These are phyloP conservation scores for Pangasius sanitwongsei DNA, from an alignment of 2,797 vertebrate species.

Conservation along the genomic window DNA sequence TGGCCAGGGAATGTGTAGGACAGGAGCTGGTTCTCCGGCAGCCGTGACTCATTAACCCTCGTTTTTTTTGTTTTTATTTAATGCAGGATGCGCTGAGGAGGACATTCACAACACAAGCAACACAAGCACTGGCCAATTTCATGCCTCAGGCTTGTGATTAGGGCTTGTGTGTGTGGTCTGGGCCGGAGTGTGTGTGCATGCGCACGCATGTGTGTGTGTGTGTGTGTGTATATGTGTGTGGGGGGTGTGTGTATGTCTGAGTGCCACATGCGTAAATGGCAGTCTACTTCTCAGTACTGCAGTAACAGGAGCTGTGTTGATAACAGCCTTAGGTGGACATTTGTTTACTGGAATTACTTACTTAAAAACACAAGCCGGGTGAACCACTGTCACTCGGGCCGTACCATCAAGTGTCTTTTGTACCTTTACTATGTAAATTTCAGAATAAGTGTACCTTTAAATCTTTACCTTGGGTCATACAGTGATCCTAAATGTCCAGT, in stretches of 20 bases:
- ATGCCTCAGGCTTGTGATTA: conserved; percentile 9
- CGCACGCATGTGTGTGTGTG: no score
- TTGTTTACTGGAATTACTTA: background rate
- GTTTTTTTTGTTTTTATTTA: background rate
- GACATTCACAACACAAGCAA: background rate
- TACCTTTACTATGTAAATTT: no score
- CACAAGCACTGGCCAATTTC: background rate
- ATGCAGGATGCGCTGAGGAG: background rate
- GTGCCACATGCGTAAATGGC: background rate
- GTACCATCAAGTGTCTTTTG: background rate
- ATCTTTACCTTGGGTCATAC: background rate
- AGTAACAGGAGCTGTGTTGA: background rate
- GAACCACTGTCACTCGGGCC: background rate
- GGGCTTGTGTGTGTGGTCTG: conserved; percentile 32
- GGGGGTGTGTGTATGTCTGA: background rate
- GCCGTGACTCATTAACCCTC: background rate
- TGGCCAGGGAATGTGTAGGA: background rate
- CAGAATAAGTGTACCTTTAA: background rate
- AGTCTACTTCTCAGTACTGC: background rate
- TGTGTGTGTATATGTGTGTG: background rate
- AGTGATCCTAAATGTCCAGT: background rate
- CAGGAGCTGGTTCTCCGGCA: background rate
- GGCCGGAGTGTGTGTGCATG: background rate
- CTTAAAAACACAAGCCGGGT: background rate
- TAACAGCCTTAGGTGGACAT: background rate